Conservation (phyloP, 2,113 vertebrate species). For the Probosciger aterrimus region DNA sequence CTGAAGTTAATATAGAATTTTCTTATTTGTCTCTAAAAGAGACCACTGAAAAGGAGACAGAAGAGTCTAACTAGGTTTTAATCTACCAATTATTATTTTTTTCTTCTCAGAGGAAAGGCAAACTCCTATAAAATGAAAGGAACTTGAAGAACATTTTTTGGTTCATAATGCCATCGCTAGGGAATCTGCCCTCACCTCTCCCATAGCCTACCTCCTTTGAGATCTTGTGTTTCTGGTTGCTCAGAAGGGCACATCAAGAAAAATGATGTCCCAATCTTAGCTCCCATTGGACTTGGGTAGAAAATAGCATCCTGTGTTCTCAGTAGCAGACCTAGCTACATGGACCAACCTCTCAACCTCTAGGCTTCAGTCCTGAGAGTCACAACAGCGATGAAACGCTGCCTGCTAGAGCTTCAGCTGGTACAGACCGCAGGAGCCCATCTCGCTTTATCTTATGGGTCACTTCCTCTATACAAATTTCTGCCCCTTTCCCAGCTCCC, state of each 20-base stretch:
- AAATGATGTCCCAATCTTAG: background rate
- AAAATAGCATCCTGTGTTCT: background rate
- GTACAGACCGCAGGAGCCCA: background rate
- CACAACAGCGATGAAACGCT: fast-evolving
- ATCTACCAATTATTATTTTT: background rate
- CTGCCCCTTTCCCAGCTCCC: background rate
- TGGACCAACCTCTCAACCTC: background rate
- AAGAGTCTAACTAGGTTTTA: background rate
- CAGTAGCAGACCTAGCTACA: background rate
- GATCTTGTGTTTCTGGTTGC: background rate
- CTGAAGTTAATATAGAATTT: background rate
- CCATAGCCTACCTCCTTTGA: background rate
- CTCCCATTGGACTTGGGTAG: background rate
- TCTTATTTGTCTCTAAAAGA: background rate
- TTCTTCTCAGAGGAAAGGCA: background rate
- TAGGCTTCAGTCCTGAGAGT: background rate
- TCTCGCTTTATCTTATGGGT: background rate
- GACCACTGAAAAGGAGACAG: background rate
- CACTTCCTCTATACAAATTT: conserved; percentile 25
- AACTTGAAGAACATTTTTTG: background rate
- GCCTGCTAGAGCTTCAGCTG: background rate
- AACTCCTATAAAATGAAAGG: background rate
- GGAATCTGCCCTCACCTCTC: background rate
- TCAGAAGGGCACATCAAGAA: background rate
- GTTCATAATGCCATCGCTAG: background rate